Percentiles rank a stretch among this genome's conserved stretches.
Conservation (phyloP, 2,113 vertebrate species). For the Echinops telfairi region DNA sequence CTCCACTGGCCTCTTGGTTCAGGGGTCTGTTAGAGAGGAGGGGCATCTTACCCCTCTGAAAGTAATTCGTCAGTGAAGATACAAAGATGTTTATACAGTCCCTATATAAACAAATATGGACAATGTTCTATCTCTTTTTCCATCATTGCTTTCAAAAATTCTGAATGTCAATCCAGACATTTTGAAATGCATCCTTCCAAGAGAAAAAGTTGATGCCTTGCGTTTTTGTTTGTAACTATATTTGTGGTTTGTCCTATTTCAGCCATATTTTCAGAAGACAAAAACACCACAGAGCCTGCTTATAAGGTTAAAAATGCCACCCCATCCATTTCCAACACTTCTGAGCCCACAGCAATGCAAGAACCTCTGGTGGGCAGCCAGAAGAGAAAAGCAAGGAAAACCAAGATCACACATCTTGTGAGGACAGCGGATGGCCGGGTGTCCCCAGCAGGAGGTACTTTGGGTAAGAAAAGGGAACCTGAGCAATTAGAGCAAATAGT, state of each 20-base stretch:
- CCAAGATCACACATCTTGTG: constrained; percentile 98
- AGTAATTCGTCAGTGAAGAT: constrained; percentile 34
- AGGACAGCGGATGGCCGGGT: constrained; percentile 95
- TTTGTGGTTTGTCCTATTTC: constrained; percentile 79
- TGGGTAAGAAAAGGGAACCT: constrained; percentile 86
- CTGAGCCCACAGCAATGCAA: constrained; percentile 89
- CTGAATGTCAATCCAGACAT: neutral
- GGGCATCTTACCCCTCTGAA: neutral
- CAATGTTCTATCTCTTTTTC: neutral
- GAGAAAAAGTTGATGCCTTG: constrained; percentile 2
- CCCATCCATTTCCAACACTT: constrained; percentile 87
- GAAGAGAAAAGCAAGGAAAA: constrained; percentile 99
- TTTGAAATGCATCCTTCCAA: constrained; percentile 26
- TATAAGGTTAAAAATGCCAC: constrained; percentile 90
- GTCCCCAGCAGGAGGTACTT: constrained; percentile 92
- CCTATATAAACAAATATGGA: neutral
- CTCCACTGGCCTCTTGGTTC: neutral
- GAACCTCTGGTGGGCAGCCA: constrained; percentile 98
- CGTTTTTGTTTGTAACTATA: constrained; percentile 61
- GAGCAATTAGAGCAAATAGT: neutral
- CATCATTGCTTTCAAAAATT: constrained; percentile 41
- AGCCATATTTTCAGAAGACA: constrained; percentile 91
- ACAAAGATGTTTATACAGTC: neutral
- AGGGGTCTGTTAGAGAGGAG: neutral
- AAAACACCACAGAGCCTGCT: constrained; percentile 86